These are phyloP conservation scores for Alouatta palliata DNA, from an alignment of 2,113 vertebrate species.

Conservation along the genomic window DNA sequence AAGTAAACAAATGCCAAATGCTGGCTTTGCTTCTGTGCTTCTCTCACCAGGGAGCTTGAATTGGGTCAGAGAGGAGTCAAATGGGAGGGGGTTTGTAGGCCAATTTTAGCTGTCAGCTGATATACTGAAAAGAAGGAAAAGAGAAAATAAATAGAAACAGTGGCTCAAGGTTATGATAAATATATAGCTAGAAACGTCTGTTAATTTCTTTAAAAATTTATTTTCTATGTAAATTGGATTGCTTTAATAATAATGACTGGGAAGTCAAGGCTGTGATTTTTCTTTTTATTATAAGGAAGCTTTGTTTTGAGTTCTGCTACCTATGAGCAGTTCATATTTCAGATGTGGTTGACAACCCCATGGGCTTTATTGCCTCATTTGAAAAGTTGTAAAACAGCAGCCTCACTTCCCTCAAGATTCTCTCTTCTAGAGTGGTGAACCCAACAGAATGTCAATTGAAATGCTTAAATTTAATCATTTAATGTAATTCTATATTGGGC, in stretches of 20 bases:
- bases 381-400: not conserved
- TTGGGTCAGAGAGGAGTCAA: slow-evolving; percentile 55
- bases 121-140: not conserved
- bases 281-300: not conserved
- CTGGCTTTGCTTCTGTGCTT: slow-evolving; percentile 17
- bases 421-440: not conserved
- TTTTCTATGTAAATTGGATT: not conserved
- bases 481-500: slow-evolving; percentile 42
- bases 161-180: not conserved
- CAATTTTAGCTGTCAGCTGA: slow-evolving; percentile 62
- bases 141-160: not conserved
- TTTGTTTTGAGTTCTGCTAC: not conserved
- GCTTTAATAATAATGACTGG: not conserved
- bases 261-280: not conserved
- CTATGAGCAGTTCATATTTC: not conserved
- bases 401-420: not conserved
- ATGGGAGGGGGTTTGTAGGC: not conserved
- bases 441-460: not conserved
- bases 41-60: not conserved
- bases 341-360: not conserved
- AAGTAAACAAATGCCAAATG: slow-evolving; percentile 61
- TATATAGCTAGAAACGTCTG: not conserved
- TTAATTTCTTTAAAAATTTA: not conserved
- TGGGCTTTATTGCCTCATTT: not conserved
- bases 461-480: slow-evolving; percentile 43